phyloP scores from a whole-genome alignment of 2,113 vertebrate species.

The Gallinago media region DNA sequence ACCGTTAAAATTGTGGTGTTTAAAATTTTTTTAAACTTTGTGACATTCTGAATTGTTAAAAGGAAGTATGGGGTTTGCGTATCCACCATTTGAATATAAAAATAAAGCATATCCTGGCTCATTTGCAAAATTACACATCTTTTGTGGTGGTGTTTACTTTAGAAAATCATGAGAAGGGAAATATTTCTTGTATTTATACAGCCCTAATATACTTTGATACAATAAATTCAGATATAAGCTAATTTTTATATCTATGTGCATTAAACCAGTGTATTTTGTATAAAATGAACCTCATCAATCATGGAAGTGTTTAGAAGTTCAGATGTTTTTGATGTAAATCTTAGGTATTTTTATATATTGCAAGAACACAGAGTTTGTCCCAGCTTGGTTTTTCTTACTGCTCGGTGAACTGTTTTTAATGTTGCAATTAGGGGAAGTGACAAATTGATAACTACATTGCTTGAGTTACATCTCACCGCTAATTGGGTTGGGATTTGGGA shows the following conservation, averaged over 20 bases:
- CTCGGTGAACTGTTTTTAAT: not conserved
- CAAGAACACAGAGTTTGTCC: not conserved
- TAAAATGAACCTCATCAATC: not conserved
- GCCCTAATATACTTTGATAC: not conserved
- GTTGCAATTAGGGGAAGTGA: not conserved
- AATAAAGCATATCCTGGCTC: not conserved
- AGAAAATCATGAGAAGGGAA: not conserved
- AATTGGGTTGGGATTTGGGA: not conserved
- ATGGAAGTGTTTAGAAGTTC: not conserved
- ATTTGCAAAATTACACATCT: not conserved
- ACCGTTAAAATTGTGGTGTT: not conserved
- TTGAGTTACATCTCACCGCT: not conserved
- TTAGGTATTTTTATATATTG: not conserved
- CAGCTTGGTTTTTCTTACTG: not conserved
- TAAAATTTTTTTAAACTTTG: not conserved
- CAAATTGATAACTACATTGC: not conserved
- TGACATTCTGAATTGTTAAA: not conserved
- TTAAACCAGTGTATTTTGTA: not conserved
- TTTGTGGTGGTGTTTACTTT: not conserved
- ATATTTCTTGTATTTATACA: not conserved
- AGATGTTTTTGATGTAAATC: not conserved
- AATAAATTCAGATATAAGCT: not conserved
- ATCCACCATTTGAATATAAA: not conserved
- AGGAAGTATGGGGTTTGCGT: not conserved
- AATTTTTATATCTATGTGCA: not conserved